phyloP scores from a whole-genome alignment of 2,113 vertebrate species.

The Megaceryle maxima region DNA sequence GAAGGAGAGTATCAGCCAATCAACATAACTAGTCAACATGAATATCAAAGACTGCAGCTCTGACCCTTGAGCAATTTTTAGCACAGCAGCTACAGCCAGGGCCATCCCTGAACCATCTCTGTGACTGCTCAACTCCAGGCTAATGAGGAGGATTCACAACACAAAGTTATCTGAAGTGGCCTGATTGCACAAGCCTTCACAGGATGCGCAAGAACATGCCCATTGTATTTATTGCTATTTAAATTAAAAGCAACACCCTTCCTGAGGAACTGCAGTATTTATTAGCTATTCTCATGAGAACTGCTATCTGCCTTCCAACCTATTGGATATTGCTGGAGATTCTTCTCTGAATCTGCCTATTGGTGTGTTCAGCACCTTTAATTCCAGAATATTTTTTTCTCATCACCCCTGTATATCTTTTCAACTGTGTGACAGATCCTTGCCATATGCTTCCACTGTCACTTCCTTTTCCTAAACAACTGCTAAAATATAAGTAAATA shows the following conservation, averaged over 20 bases:
- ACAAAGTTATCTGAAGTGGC: not conserved
- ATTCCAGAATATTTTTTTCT: not conserved
- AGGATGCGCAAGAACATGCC: not conserved
- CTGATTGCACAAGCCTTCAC: not conserved
- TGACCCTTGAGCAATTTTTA: not conserved
- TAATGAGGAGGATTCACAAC: not conserved
- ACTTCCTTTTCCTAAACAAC: not conserved
- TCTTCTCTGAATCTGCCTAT: not conserved
- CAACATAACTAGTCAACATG: not conserved
- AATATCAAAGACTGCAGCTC: not conserved
- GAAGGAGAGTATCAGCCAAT: not conserved
- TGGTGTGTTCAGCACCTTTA: not conserved
- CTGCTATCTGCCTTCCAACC: not conserved
- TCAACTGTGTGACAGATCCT: not conserved
- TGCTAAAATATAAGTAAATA: not conserved
- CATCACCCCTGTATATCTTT: not conserved
- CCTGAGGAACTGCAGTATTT: not conserved
- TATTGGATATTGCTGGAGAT: not conserved
- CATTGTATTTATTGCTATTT: not conserved
- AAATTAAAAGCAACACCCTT: not conserved
- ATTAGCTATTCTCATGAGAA: not conserved
- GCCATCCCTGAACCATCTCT: not conserved
- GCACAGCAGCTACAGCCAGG: not conserved
- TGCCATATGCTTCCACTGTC: not conserved
- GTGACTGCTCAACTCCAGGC: not conserved